A percentile compares a stretch with the other conserved stretches of the same genome.
Conservation (phyloP, 1,140 invertebrate species). For the Drosophila simulans region DNA sequence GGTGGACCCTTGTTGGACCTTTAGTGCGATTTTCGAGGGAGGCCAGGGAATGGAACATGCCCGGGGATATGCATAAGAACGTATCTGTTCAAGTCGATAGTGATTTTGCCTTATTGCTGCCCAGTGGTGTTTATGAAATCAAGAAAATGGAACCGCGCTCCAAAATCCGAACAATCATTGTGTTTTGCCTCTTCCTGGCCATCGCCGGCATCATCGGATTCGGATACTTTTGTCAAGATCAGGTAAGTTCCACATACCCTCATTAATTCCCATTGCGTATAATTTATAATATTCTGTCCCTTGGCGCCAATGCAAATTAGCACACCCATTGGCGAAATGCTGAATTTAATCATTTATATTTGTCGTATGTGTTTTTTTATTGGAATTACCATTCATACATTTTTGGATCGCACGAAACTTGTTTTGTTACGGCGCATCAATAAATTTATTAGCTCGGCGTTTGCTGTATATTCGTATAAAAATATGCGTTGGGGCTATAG, state of each 20-base stretch:
- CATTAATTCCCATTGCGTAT: conserved; percentile 44
- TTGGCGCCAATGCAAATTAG: conserved; percentile 81
- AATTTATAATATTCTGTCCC: conserved; percentile 34
- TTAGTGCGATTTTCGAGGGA: conserved; percentile 11
- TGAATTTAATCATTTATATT: conserved; percentile 69
- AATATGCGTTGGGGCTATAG: conserved; percentile 30
- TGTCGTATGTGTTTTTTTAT: conserved; percentile 61
- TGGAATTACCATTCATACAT: conserved; percentile 40
- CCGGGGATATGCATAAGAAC: conserved; percentile 88
- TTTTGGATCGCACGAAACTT: conserved; percentile 33
- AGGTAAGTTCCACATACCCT: conserved; percentile 85
- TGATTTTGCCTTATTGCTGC: conserved; percentile 89
- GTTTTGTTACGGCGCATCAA: conserved; percentile 39
- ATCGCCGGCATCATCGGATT: conserved; percentile 93
- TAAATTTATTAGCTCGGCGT: conserved; percentile 30
- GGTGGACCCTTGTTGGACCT: conserved; percentile 10
- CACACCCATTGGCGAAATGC: conserved; percentile 34
- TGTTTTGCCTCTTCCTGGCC: conserved; percentile 91
- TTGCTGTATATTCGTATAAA: conserved; percentile 14
- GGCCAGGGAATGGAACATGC: conserved; percentile 71
- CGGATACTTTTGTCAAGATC: conserved; percentile 94
- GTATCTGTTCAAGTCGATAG: conserved; percentile 91
- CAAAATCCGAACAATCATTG: conserved; percentile 90
- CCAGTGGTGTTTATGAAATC: conserved; percentile 90
- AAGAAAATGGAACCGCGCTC: conserved; percentile 91